Evolutionary conservation across 2,113 vertebrate species (phyloP).

Genomic region (Solenodon paradoxus): DNA sequence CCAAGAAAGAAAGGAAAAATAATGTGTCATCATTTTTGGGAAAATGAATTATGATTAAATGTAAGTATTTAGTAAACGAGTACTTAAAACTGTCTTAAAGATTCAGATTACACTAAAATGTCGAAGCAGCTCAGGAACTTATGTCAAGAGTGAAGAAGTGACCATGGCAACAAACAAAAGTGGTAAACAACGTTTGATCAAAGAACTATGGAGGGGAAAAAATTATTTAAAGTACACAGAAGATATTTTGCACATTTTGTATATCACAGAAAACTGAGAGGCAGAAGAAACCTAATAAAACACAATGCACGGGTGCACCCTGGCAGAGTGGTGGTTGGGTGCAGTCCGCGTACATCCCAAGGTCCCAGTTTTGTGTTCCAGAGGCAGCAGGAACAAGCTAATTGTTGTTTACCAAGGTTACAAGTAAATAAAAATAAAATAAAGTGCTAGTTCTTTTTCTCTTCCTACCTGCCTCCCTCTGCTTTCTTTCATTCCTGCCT

Average conservation of each 20-base stretch:
- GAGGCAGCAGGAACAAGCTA: too few relatives aligned
- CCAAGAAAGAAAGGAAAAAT: neutral
- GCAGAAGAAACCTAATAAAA: neutral
- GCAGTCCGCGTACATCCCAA: too few relatives aligned
- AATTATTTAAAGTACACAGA: neutral
- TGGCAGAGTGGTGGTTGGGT: too few relatives aligned
- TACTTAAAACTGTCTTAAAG: neutral
- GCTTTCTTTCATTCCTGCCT: too few relatives aligned
- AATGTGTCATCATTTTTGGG: neutral
- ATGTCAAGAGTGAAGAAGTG: neutral
- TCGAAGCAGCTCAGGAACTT: neutral
- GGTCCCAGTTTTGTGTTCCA: too few relatives aligned
- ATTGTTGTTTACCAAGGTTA: too few relatives aligned
- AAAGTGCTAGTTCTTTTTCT: too few relatives aligned
- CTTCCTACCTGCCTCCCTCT: too few relatives aligned
- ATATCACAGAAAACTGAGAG: neutral
- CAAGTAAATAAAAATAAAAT: too few relatives aligned
- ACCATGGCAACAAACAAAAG: neutral
- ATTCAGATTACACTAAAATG: neutral
- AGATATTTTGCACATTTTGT: neutral
- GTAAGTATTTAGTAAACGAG: neutral
- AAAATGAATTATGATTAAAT: neutral
- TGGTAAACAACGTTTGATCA: neutral
- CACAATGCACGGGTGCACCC: too few relatives aligned
- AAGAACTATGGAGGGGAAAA: neutral